phyloP scores from a whole-genome alignment of 2,797 vertebrate genomes.

The Notolabrus celidotus region DNA sequence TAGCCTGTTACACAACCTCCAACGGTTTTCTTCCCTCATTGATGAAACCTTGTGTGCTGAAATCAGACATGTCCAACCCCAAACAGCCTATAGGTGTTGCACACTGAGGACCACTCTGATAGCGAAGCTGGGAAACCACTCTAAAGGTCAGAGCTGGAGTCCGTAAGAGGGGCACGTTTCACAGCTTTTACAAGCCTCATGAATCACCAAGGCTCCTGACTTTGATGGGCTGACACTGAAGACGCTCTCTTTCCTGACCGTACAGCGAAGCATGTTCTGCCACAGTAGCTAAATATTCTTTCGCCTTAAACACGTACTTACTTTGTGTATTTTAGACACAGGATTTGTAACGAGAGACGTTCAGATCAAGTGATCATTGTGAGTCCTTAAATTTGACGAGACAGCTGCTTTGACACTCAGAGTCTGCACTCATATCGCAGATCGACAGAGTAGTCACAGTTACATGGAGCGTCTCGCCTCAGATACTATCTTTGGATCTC shows the following conservation, averaged over 20 bases:
- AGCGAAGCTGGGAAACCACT: constrained; percentile 8
- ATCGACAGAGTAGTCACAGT: not conserved
- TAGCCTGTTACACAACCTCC: constrained; percentile 19
- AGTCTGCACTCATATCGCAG: not conserved
- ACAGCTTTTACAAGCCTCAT: constrained; percentile 46
- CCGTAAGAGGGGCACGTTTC: constrained; percentile 28
- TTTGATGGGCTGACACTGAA: constrained; percentile 19
- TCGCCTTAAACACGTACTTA: constrained; percentile 2
- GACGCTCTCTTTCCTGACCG: constrained; percentile 4
- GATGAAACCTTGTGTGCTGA: constrained; percentile 16
- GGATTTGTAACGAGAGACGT: not conserved
- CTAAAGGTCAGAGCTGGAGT: constrained; percentile 38
- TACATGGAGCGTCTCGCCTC: not conserved
- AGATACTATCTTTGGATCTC: not conserved
- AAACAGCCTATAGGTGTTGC: not conserved
- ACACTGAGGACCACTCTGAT: not conserved
- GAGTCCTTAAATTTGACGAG: not conserved
- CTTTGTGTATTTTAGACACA: not conserved
- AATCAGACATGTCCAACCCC: not conserved
- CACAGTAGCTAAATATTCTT: constrained; percentile 14
- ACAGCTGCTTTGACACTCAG: not conserved
- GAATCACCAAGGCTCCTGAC: constrained; percentile 31
- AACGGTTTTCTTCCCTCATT: not conserved
- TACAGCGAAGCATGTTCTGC: not conserved
- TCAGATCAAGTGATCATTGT: not conserved